Conservation (phyloP, 2,797 vertebrate genomes). For the Menidia menidia region DNA sequence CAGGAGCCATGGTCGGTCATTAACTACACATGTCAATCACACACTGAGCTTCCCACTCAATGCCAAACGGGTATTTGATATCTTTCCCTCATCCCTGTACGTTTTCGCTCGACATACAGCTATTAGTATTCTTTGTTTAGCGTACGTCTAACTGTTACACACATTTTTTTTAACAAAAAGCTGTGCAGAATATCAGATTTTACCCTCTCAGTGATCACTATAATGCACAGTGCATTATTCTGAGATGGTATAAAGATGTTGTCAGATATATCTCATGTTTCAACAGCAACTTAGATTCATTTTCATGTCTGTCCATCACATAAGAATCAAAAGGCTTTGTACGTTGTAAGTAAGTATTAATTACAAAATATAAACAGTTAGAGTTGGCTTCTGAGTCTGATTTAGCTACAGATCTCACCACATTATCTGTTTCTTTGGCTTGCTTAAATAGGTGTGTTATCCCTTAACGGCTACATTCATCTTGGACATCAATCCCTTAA, state of each 20-base stretch:
- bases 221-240: background rate
- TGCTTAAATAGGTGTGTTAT: background rate
- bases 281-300: too few species aligned
- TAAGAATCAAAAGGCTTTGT: too few species aligned
- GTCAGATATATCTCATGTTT: too few species aligned
- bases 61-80: constrained; percentile 7
- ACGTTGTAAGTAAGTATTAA: too few species aligned
- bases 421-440: background rate
- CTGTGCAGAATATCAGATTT: background rate
- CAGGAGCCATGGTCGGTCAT: constrained; percentile 43
- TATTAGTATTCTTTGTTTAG: background rate
- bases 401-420: too few species aligned
- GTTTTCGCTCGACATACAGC: background rate
- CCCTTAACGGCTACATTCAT: background rate
- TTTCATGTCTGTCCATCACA: too few species aligned
- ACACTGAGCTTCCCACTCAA: background rate
- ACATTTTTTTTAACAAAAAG: background rate
- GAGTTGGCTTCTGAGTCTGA: too few species aligned
- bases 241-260: background rate
- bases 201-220: background rate
- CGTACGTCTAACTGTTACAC: background rate
- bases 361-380: too few species aligned
- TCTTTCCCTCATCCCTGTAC: background rate
- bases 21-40: constrained; percentile 48
- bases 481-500: background rate